These are phyloP conservation scores for Toxostoma redivivum DNA, from an alignment of 2,113 vertebrate genomes.

Conservation along the genomic window DNA sequence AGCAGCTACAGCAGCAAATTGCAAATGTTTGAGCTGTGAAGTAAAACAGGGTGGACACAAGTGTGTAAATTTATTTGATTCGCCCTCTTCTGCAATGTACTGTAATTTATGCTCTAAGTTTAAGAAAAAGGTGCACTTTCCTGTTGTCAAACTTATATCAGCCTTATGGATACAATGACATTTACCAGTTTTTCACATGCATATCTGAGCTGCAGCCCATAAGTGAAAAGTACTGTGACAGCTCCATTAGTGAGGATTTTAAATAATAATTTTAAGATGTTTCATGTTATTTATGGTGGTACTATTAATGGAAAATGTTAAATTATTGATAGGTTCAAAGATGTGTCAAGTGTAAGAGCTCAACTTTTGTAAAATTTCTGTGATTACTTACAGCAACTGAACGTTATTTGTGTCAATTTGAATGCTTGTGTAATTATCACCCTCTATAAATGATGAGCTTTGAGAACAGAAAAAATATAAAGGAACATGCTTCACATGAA, in stretches of 20 bases:
- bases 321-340: background rate
- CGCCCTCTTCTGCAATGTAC: background rate
- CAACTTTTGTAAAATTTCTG: background rate
- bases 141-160: background rate
- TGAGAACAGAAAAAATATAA: background rate
- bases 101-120: background rate
- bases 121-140: background rate
- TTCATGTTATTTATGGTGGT: background rate
- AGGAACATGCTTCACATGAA: background rate
- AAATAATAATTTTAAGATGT: background rate
- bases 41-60: background rate
- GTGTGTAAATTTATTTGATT: background rate
- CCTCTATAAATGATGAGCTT: background rate
- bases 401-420: background rate
- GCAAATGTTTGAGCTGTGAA: background rate
- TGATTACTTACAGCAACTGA: background rate
- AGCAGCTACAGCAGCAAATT: background rate
- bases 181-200: background rate
- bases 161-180: background rate
- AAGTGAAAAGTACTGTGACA: background rate
- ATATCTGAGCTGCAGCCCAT: background rate
- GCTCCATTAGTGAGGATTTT: background rate
- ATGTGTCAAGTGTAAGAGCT: background rate
- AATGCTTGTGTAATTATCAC: background rate
- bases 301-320: background rate